Percentiles rank a stretch among this genome's conserved stretches.
Conservation (phyloP, 2,888 invertebrate species). For the Drosophila nigricruria region DNA sequence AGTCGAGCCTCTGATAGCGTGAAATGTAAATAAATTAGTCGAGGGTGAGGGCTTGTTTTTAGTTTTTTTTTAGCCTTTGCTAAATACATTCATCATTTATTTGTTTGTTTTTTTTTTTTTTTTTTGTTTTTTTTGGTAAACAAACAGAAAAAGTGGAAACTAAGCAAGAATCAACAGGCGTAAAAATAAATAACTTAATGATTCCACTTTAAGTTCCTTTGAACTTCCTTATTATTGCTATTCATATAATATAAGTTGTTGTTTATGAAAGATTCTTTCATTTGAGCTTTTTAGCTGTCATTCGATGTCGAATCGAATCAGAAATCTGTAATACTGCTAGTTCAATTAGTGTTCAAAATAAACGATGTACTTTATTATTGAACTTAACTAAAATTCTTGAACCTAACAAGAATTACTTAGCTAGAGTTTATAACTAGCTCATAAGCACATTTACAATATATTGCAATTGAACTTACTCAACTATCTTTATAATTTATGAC, state of each 20-base stretch:
- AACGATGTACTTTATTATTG: no score
- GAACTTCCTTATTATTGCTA: neutral
- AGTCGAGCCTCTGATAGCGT: conserved; percentile 37
- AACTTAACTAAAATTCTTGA: no score
- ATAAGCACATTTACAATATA: no score
- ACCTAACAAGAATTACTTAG: no score
- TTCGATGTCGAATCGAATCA: no score
- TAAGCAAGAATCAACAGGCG: conserved; percentile 6
- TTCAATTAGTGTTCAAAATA: no score
- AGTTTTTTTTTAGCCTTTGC: neutral
- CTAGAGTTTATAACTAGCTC: no score
- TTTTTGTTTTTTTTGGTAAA: neutral
- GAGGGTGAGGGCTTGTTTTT: conserved; percentile 7
- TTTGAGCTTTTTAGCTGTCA: no score
- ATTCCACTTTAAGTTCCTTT: neutral
- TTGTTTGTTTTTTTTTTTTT: neutral
- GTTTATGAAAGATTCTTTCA: no score
- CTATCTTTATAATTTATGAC: neutral
- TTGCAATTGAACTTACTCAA: no score
- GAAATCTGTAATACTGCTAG: no score
- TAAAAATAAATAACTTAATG: neutral
- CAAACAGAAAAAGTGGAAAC: neutral
- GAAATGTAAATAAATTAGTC: conserved; percentile 28
- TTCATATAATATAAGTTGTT: neutral
- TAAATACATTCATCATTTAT: conserved; percentile 1